These are phyloP conservation scores for Xanthia togata DNA, from an alignment of 2,888 invertebrate genomes.

Conservation along the genomic window DNA sequence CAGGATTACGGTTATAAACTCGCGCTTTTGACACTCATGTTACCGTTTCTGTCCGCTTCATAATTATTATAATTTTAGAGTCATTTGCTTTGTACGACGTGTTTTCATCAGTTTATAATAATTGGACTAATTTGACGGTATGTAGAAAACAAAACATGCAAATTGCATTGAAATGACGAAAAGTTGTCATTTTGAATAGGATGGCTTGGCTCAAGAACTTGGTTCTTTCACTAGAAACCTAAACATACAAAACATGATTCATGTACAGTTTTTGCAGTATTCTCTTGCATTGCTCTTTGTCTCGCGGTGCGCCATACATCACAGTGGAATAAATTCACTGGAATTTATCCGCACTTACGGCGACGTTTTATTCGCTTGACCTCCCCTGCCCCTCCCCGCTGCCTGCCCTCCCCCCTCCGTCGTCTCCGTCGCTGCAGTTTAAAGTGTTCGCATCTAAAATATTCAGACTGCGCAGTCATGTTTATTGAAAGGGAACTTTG, in stretches of 20 bases:
- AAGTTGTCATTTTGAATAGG: neutral
- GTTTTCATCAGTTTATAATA: neutral
- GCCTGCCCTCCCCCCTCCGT: constrained; percentile 2
- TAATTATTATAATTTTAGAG: constrained; percentile 31
- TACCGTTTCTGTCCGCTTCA: constrained; percentile 2
- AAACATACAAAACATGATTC: neutral
- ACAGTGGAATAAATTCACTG: constrained; percentile 64
- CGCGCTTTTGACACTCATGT: constrained; percentile 41
- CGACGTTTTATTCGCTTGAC: constrained; percentile 68
- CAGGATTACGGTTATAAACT: constrained; percentile 46
- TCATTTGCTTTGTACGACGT: neutral
- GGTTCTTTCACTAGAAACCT: neutral
- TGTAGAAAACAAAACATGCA: neutral
- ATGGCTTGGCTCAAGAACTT: neutral
- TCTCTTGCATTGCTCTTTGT: constrained; percentile 31
- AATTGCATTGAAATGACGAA: neutral
- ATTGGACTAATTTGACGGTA: neutral
- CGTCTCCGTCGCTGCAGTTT: constrained; percentile 39
- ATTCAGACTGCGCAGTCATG: constrained; percentile 62
- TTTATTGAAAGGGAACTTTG: constrained; percentile 66
- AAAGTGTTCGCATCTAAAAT: constrained; percentile 59
- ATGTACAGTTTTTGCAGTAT: constrained; percentile 11
- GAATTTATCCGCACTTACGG: constrained; percentile 66
- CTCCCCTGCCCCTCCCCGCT: constrained; percentile 1
- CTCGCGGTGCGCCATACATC: constrained; percentile 52